Evolutionary conservation across 2,888 invertebrate genomes (phyloP).

Genomic region (Drosophila vallismaia): DNA sequence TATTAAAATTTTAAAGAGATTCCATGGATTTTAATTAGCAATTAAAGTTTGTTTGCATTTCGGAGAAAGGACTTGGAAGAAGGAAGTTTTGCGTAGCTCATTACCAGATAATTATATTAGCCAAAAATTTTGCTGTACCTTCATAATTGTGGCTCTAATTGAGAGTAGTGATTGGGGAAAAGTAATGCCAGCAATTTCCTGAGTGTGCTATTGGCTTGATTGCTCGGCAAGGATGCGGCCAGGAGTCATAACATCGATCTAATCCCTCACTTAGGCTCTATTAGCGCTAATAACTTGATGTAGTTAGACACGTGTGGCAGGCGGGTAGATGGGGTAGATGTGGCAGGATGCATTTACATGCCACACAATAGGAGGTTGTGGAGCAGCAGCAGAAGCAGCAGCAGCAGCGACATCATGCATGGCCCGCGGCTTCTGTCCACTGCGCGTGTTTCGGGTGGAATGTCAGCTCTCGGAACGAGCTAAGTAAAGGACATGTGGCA

Average conservation of each 20-base stretch:
- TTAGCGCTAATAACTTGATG: slow-evolving; percentile 69
- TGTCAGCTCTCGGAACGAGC: slow-evolving; percentile 1
- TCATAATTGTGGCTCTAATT: background rate
- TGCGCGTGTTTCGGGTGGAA: slow-evolving; percentile 6
- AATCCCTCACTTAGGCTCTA: slow-evolving; percentile 68
- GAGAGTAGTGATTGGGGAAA: slow-evolving; percentile 1
- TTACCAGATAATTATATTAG: slow-evolving; percentile 5
- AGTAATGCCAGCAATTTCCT: background rate
- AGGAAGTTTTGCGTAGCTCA: background rate
- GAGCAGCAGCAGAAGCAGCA: background rate
- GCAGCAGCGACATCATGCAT: background rate
- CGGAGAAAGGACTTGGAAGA: background rate
- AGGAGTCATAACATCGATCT: slow-evolving; percentile 64
- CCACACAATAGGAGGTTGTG: background rate
- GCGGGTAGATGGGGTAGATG: background rate
- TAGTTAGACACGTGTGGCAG: slow-evolving; percentile 56
- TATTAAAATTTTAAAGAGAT: background rate
- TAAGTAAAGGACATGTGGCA: slow-evolving; percentile 7
- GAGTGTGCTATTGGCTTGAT: slow-evolving; percentile 36
- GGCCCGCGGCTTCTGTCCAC: slow-evolving; percentile 24
- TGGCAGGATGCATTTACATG: slow-evolving; percentile 23
- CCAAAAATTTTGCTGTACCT: background rate
- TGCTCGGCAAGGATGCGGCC: slow-evolving; percentile 34
- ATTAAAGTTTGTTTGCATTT: background rate
- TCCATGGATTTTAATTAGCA: background rate